Base-by-base conservation (phyloP, 2,113 vertebrate species). In the Ranitomeya variabilis region DNA sequence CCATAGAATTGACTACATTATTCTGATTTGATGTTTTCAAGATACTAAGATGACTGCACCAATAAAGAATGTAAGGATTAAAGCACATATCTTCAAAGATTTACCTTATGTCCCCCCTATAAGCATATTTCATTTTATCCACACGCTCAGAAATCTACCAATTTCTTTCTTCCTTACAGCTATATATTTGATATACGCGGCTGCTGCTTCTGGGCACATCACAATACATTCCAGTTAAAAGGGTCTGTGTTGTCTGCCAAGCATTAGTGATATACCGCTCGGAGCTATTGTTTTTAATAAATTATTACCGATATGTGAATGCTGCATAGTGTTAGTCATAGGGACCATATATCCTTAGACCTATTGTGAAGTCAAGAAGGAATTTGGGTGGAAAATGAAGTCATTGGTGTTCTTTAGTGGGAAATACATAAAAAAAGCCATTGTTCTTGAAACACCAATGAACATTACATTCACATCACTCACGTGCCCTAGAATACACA, bases 381-480 rank as follows among this genome's bases (percentile, higher is more conserved):
- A 83, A 88, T 88, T 80, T 88, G 87, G 87, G 87, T 83, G 80
- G 69, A 83, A 76, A 66, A 79, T 86, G 80, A 4, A 92, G 87
- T 90, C 93, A 92, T 92, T 91, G 90, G 90, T 90, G 89, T 7
- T 86, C 90, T 92, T 92, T 18, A 80, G 59, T 83, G 86, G 86
- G 86, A 83, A 83, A 88, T 73, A 90, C 83, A 0, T 84, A 69
- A 89, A 87, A 87, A 90, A 85, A 11, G 1, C 67, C 9, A 89
- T 60, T 93, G 92, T 90, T 92, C 92, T 90, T 90, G 90, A 83
- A 88, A 83, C 90, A 80, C 80, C 69, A 91, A 90, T 45, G 85
- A 91, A 90, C 26, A 90, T 90, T 7, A 91, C 87, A 91, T 91
- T 94, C 92, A 94, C 90, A 91, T 18, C 91, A 90, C 89, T 92